phyloP scores from a whole-genome alignment of 2,113 vertebrate genomes.

The Rostratula benghalensis region DNA sequence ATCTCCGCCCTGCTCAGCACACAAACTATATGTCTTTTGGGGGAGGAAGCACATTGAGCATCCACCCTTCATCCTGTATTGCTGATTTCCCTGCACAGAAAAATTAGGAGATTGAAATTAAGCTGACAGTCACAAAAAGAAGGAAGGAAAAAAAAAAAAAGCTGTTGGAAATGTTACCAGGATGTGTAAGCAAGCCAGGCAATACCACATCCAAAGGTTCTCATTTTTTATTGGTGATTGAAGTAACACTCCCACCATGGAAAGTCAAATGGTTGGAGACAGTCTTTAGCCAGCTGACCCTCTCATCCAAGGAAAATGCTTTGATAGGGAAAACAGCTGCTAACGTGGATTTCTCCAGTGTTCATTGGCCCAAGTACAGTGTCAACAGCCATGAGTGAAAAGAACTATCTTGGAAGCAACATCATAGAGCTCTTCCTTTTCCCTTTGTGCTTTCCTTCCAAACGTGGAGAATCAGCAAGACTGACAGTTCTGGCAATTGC shows the following conservation, averaged over 20 bases:
- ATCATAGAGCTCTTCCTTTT: neutral
- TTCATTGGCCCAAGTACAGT: neutral
- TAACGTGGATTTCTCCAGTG: constrained; percentile 32
- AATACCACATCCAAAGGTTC: constrained; percentile 24
- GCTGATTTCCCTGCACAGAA: neutral
- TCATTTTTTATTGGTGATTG: constrained; percentile 35
- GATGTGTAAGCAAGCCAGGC: constrained; percentile 6
- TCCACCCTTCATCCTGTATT: neutral
- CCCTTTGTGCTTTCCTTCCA: neutral
- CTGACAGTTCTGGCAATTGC: neutral
- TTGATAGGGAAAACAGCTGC: constrained; percentile 66
- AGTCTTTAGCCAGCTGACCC: constrained; percentile 56
- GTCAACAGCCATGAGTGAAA: constrained; percentile 22
- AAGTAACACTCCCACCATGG: constrained; percentile 35
- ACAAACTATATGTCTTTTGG: neutral
- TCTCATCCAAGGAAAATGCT: constrained; percentile 56
- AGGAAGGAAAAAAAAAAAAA: neutral
- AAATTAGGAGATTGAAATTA: neutral
- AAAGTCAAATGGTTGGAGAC: constrained; percentile 61
- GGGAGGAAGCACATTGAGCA: neutral
- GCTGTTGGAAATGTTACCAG: constrained; percentile 5
- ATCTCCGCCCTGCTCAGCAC: neutral
- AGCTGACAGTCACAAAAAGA: neutral
- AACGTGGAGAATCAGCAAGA: neutral
- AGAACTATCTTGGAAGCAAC: constrained; percentile 32